These are phyloP conservation scores for Centropus bengalensis DNA, from an alignment of 2,113 vertebrate species.

Conservation along the genomic window DNA sequence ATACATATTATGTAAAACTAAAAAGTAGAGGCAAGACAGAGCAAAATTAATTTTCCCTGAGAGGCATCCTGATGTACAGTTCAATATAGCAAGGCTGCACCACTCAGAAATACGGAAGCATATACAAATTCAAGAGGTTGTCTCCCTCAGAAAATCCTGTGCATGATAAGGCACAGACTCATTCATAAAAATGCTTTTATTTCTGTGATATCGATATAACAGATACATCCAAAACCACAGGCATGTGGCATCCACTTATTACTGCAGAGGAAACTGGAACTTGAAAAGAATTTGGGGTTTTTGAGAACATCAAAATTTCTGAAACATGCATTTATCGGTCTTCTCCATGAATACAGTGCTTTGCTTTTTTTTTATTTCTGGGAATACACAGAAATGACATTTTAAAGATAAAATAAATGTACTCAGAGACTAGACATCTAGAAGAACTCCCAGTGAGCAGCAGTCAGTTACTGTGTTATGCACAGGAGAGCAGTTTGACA, in stretches of 20 bases:
- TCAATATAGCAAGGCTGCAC: not conserved
- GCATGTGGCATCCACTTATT: not conserved
- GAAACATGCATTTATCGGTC: not conserved
- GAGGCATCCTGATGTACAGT: not conserved
- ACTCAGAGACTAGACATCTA: not conserved
- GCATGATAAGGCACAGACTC: not conserved
- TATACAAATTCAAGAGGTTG: not conserved
- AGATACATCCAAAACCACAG: not conserved
- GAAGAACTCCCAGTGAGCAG: not conserved
- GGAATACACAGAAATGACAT: not conserved
- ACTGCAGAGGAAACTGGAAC: not conserved
- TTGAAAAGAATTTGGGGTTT: accelerated
- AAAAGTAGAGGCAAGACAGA: not conserved
- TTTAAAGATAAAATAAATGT: not conserved
- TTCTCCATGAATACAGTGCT: not conserved
- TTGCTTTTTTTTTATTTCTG: not conserved
- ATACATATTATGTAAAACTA: not conserved
- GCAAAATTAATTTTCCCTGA: not conserved
- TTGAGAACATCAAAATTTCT: not conserved
- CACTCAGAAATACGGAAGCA: not conserved
- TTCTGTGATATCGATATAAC: not conserved
- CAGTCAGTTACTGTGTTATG: not conserved
- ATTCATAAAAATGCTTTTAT: not conserved
- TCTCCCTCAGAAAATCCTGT: not conserved
- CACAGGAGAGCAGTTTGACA: not conserved